Percentiles rank a stretch among this genome's conserved stretches.
Evolutionary conservation across 2,113 vertebrate genomes (phyloP).

Genomic region (Gambusia holbrooki): DNA sequence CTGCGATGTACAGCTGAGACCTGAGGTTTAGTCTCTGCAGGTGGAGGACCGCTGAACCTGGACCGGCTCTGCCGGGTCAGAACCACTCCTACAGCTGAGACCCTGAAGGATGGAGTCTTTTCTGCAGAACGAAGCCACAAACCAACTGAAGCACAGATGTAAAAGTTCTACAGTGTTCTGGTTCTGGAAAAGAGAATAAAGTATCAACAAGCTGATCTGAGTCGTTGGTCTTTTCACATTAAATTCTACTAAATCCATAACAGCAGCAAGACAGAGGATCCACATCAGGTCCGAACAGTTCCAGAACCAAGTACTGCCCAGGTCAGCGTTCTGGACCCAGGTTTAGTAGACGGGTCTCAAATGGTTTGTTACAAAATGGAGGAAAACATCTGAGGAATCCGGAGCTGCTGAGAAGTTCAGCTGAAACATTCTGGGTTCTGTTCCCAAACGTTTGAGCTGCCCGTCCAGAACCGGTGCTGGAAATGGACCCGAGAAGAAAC

Average conservation of each 20-base stretch:
- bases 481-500: too few species aligned
- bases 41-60: constrained; percentile 64
- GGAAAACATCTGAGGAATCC: too few species aligned
- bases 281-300: not conserved
- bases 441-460: too few species aligned
- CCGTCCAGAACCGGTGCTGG: too few species aligned
- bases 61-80: not conserved
- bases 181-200: not conserved
- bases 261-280: not conserved
- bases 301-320: too few species aligned
- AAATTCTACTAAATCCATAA: not conserved
- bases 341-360: too few species aligned
- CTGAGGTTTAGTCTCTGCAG: constrained; percentile 31
- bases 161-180: not conserved
- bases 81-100: not conserved
- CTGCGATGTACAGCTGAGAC: not conserved
- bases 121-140: too few species aligned
- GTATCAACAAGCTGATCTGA: not conserved
- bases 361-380: too few species aligned
- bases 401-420: too few species aligned
- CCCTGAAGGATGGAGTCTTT: not conserved
- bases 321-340: too few species aligned
- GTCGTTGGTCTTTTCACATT: not conserved
- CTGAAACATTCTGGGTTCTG: too few species aligned
- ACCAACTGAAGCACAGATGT: not conserved